Evolutionary conservation across 2,888 invertebrate species (phyloP).

Genomic region (Drosophila cyrtoloma): DNA sequence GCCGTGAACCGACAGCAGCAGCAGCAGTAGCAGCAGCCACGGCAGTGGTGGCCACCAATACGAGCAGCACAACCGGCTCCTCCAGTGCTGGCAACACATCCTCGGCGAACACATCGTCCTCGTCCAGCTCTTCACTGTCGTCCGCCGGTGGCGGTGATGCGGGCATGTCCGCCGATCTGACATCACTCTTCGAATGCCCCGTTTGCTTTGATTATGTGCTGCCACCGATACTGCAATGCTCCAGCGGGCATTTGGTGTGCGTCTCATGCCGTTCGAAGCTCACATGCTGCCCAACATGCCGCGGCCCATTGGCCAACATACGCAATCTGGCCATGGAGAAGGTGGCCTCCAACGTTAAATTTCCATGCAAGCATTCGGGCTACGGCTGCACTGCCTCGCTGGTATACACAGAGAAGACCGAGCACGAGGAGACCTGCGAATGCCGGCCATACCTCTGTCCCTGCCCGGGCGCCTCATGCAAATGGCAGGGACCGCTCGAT

Average conservation of each 20-base stretch:
- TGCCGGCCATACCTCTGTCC: conserved; percentile 99
- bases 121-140: conserved; percentile 85
- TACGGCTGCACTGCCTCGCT: conserved; percentile 97
- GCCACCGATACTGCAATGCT: conserved; percentile 99
- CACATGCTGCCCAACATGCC: conserved; percentile 98
- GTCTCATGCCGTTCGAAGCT: conserved; percentile 98
- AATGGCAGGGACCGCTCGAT: conserved; percentile 99
- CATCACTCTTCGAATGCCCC: conserved; percentile 96
- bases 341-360: conserved; percentile 98
- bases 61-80: conserved; percentile 73
- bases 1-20: conserved; percentile 83
- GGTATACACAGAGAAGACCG: conserved; percentile 98
- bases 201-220: conserved; percentile 99
- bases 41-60: conserved; percentile 73
- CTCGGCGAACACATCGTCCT: conserved; percentile 85
- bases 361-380: conserved; percentile 99
- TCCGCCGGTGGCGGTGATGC: conserved; percentile 85
- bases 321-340: conserved; percentile 99
- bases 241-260: conserved; percentile 99
- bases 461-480: conserved; percentile 99
- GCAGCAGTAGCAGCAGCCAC: conserved; percentile 68
- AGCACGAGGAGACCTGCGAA: conserved; percentile 99
- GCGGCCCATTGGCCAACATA: conserved; percentile 98
- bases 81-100: conserved; percentile 79
- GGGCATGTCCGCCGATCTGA: conserved; percentile 92